These are phyloP conservation scores for Xestia rhomboidea DNA, from an alignment of 2,888 invertebrate genomes.

Conservation along the genomic window DNA sequence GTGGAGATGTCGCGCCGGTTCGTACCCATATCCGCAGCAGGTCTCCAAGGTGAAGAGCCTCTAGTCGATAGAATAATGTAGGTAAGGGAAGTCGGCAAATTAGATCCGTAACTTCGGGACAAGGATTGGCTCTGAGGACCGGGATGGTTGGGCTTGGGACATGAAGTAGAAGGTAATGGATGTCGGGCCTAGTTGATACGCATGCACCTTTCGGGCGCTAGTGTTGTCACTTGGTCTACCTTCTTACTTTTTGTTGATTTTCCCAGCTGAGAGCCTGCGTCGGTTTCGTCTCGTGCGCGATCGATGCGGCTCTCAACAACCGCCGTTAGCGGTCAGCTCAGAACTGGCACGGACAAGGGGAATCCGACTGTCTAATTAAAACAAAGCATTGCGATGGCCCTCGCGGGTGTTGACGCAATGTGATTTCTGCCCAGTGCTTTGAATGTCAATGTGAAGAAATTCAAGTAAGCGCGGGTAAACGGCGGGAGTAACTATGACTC, in stretches of 20 bases:
- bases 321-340: constrained; percentile 88
- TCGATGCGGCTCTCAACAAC: constrained; percentile 67
- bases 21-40: constrained; percentile 94
- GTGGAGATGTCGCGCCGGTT: constrained; percentile 80
- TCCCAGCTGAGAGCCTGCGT: constrained; percentile 66
- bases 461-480: constrained; percentile 92
- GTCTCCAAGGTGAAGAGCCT: constrained; percentile 90
- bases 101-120: constrained; percentile 92
- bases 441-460: constrained; percentile 93
- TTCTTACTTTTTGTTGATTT: constrained; percentile 71
- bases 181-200: background rate
- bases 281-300: constrained; percentile 70
- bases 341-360: constrained; percentile 92
- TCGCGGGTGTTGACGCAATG: constrained; percentile 91
- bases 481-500: constrained; percentile 86
- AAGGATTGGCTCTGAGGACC: constrained; percentile 94
- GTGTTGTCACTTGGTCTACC: constrained; percentile 71
- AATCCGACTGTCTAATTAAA: constrained; percentile 93
- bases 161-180: constrained; percentile 29
- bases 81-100: constrained; percentile 93
- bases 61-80: constrained; percentile 90
- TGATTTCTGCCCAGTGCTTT: constrained; percentile 93
- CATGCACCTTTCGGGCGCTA: constrained; percentile 42
- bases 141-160: constrained; percentile 91
- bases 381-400: constrained; percentile 93